A percentile compares a stretch with the other conserved stretches of the same genome.
Conservation (phyloP, 2,888 invertebrate genomes). For the Anthrax anthrax region DNA sequence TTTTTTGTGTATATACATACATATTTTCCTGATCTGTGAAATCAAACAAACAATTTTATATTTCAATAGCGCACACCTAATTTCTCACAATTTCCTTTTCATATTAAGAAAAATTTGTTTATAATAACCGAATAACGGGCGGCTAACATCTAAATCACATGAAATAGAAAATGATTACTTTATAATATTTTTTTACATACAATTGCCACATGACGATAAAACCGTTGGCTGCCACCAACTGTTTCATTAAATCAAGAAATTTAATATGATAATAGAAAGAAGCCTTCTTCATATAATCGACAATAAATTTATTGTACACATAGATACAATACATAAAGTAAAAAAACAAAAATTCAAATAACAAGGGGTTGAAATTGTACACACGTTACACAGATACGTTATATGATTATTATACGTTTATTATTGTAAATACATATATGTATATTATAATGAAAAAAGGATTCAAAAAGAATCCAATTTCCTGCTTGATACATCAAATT, state of each 20-base stretch:
- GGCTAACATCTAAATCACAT: constrained; percentile 11
- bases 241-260: background rate
- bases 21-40: background rate
- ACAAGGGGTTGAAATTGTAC: background rate
- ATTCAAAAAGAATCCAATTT: background rate
- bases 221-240: background rate
- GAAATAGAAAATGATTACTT: constrained; percentile 1
- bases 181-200: too few relatives aligned
- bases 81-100: constrained; percentile 12
- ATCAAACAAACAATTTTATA: constrained; percentile 7
- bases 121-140: constrained; percentile 11
- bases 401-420: too few relatives aligned
- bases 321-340: background rate
- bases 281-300: background rate
- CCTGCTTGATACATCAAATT: background rate
- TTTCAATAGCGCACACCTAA: constrained; percentile 10
- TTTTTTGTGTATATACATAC: too few relatives aligned
- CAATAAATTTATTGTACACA: too few relatives aligned
- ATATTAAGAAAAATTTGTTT: constrained; percentile 11
- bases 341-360: background rate
- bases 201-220: background rate
- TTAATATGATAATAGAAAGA: too few relatives aligned
- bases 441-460: background rate
- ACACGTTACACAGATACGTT: too few relatives aligned
- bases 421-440: too few relatives aligned